Base-by-base conservation (phyloP, 2,888 invertebrate genomes). In the Trisateles emortualis region DNA sequence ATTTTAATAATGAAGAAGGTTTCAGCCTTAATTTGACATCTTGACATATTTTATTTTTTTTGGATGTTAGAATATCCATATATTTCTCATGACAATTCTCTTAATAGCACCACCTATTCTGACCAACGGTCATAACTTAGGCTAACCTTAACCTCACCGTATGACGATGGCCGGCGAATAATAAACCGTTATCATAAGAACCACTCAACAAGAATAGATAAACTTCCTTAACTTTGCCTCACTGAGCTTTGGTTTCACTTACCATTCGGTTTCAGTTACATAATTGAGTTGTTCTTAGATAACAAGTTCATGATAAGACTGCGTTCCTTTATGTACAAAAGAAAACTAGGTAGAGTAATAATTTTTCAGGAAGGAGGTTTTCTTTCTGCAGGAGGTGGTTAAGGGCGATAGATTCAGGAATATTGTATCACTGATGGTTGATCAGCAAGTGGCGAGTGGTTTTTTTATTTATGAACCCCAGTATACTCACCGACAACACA, bases 121-220 rank as follows among this genome's bases (percentile, higher is more conserved):
- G 1, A 32, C 11, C 5, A 3, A 5, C 9, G 11, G 16, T 29
- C 16, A 42, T 30, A 32, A 35, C 9, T 16, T 13, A n/a, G 8
- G 1, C 42, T 17, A 10, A 19, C 19, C 9, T 11, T 13, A n/a
- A 42, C 17, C n/a, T 11, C 4, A 32, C 19, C 32, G 11, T 41
- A n/a, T 29, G 16, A 1, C 32, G 16, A 41, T 6, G 16, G 16
- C 16, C 10, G n/a, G 4, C 19, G 9, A 36, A 16, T 33, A 30
- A 22, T 19, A 47, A 16, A 49, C 9, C 36, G 22, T 35, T 52
- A 41, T 47, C 36, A 47, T 45, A 50, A 22, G 22, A 53, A 24
- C 39, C 39, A 45, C 35, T 64, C 42, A 14, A 45, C 44, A 50
- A 22, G 29, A 42, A 48, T 38, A 26, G 39, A 32, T 53, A 39